Evolutionary conservation across 1,140 invertebrate species (phyloP), one percentile per base, ranked within the genome.

Genomic region (Mya arenaria): DNA sequence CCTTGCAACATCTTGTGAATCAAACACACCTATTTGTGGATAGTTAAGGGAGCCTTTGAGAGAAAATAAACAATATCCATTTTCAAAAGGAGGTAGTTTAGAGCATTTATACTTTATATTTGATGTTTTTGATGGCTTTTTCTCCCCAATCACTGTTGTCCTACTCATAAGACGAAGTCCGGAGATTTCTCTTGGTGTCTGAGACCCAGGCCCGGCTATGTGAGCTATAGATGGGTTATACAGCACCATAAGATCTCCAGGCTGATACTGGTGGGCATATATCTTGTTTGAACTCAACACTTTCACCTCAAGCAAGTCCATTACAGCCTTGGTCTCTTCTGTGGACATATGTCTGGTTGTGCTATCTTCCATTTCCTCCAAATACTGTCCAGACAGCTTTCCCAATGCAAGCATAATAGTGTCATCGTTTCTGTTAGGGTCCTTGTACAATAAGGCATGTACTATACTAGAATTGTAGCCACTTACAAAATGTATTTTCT

Each of bases 201-300:
- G 83, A 8, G 83, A 74, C 17, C 83, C 83, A 36, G 83, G 83
- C 25, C 83, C 83, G 0, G 75, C 83, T 23, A 84, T 65, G 62
- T 84, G 83, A 5, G 83, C 75, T 19, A 84, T 63, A 2, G 83
- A 80, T 0, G 75, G 83, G 34, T 84, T 84, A 41, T 84, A 65
- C 10, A 84, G 28, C 65, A 84, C 58, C 17, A 84, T 25, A 8
- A 84, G 62, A 30, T 84, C 83, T 2, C 69, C 65, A 4, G 83
- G 63, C 30, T 60, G 36, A 58, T 84, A 84, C 32, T 80, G 48
- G 30, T 74, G 52, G 2, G 77, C 4, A 37, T 80, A 84, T 8
- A 84, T 84, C 30, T 56, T 37, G 71, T 84, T 84, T 13, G 83
- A 80, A 39, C 68, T 62, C 23, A 84, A 36, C 2, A 84, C 52